Evolutionary conservation across 2,888 invertebrate species (phyloP), one percentile per base, ranked within the genome.

Genomic region (Mimachlamys varia): DNA sequence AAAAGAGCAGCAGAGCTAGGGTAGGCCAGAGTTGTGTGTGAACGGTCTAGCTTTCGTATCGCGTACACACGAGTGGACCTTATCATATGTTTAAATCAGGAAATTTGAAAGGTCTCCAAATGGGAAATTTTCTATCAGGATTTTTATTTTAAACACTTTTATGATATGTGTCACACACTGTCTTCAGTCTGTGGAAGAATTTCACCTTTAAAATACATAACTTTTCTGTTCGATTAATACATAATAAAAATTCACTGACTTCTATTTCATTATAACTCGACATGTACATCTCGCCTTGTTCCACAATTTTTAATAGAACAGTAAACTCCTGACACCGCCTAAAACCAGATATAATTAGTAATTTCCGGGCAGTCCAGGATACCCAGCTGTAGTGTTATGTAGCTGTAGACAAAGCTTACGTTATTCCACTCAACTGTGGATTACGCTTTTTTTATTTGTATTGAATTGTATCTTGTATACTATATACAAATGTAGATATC

Each of bases 21-120:
- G 33, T 76, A 27, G 5, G 33, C 76, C 17, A 33, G 12, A 27
- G 76, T 76, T 76, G 76, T 76, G 76, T 76, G 76, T 76, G 76
- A 76, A 76, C 76, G 76, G 76, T 27, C 33, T 76, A 27, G 22
- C 12, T 12, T 10, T 27, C 33, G 76, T 33, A 76, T 76, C 76
- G 27, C 27, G 76, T 76, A 76, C 76, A 22, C 33, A 22, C 12
- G 76, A 3, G 76, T 33, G 27, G 27, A 12, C 33, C 33, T 76
- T 76, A 76, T 76, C 76, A 27, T 15, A 19, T 76, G 27, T 13
- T 33, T 76, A 76, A 12, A 76, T 76, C 76, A 76, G 76, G 27
- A 27, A 10, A 76, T 76, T 76, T 76, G 33, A 76, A 76, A 76
- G 27, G 76, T 76, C 76, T 76, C 33, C 27, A 76, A 76, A 76